These are phyloP conservation scores for Heptranchias perlo DNA, from an alignment of 2,113 vertebrate genomes.

Conservation along the genomic window DNA sequence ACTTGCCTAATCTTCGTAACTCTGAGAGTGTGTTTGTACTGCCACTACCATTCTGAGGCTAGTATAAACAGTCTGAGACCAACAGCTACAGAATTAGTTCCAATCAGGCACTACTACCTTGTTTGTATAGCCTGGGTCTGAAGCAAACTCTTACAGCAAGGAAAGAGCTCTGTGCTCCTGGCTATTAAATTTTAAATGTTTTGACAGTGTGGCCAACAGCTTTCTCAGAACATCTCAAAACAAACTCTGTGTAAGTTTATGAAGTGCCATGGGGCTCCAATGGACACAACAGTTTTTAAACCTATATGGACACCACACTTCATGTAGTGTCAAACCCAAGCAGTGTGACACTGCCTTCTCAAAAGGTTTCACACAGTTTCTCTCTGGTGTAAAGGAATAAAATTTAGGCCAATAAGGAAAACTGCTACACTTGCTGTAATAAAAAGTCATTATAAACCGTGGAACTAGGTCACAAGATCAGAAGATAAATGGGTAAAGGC, in stretches of 20 bases:
- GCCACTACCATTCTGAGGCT: neutral
- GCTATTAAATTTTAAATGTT: neutral
- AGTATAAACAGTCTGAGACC: neutral
- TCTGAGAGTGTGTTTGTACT: neutral
- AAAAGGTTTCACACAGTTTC: neutral
- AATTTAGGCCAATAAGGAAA: neutral
- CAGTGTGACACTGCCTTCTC: neutral
- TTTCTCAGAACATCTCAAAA: neutral
- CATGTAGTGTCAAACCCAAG: neutral
- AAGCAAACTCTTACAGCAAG: neutral
- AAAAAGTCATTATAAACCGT: neutral
- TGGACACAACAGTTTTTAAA: neutral
- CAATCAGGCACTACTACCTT: neutral
- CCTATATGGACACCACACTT: too few relatives aligned
- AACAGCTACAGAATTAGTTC: neutral
- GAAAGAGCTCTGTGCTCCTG: neutral
- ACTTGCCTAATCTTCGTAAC: neutral
- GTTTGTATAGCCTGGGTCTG: neutral
- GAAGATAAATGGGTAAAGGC: neutral
- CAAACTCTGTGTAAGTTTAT: neutral
- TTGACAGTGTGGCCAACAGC: neutral
- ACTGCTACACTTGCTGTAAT: neutral
- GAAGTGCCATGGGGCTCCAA: neutral
- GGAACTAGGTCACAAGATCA: neutral
- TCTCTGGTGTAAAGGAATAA: neutral